phyloP scores from a whole-genome alignment of 2,797 vertebrate genomes.

The Adelosebastes latens region DNA sequence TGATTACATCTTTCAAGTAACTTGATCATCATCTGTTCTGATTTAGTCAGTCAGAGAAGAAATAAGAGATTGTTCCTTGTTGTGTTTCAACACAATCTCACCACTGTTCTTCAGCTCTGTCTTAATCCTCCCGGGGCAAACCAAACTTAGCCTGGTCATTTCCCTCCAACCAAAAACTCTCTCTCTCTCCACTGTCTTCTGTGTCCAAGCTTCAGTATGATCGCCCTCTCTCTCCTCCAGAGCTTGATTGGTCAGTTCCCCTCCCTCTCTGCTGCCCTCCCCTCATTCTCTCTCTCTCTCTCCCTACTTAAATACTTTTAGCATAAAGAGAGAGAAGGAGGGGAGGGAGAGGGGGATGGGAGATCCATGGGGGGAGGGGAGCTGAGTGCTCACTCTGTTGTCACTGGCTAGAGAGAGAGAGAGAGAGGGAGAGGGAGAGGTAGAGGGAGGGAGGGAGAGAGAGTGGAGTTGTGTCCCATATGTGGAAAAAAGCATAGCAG shows the following conservation, averaged over 20 bases:
- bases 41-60: constrained; percentile 9
- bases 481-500: constrained; percentile 83
- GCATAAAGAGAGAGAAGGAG: constrained; percentile 79
- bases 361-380: constrained; percentile 83
- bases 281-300: constrained; percentile 60
- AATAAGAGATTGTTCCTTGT: constrained; percentile 3
- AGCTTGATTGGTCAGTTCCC: constrained; percentile 75
- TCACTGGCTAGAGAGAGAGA: constrained; percentile 74
- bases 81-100: constrained; percentile 42
- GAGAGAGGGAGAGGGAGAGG: constrained; percentile 30
- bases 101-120: constrained; percentile 32
- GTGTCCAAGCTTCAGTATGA: constrained; percentile 50
- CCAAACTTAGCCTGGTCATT: constrained; percentile 41
- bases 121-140: constrained; percentile 48
- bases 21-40: neutral
- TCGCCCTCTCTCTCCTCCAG: constrained; percentile 54
- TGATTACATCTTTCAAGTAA: neutral
- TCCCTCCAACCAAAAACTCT: constrained; percentile 54
- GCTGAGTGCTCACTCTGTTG: constrained; percentile 78
- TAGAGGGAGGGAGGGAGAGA: constrained; percentile 27
- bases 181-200: constrained; percentile 34
- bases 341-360: constrained; percentile 78
- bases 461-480: constrained; percentile 80
- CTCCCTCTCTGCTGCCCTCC: constrained; percentile 62
- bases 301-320: constrained; percentile 85